A percentile compares a stretch with the other conserved stretches of the same genome.
Evolutionary conservation across 2,797 vertebrate species (phyloP).

Genomic region (Spondyliosoma cantharus): DNA sequence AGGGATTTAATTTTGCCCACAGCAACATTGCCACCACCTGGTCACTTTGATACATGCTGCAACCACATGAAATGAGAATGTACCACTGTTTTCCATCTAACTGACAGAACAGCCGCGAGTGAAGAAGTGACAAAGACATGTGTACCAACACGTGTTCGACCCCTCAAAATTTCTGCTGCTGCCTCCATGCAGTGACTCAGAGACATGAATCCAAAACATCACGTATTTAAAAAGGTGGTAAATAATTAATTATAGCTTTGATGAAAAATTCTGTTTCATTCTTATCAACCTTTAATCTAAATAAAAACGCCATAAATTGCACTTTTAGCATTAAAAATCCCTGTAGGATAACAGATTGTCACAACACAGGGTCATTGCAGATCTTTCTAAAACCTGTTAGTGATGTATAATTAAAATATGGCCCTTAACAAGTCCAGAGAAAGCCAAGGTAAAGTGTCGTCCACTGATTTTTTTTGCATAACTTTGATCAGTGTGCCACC

Average conservation of each 20-base stretch:
- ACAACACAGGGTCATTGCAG: slow-evolving; percentile 2
- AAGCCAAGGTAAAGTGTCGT: slow-evolving; percentile 13
- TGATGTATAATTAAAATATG: slow-evolving; percentile 38
- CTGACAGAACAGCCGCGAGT: slow-evolving; percentile 4
- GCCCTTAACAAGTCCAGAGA: slow-evolving; percentile 21
- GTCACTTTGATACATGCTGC: slow-evolving; percentile 58
- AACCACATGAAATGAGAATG: slow-evolving; percentile 13
- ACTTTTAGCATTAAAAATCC: slow-evolving; percentile 16
- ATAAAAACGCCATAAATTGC: not conserved
- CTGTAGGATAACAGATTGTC: not conserved
- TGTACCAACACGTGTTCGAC: not conserved
- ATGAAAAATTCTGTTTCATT: not conserved
- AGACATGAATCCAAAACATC: not conserved
- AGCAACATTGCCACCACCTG: slow-evolving; percentile 86
- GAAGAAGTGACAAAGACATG: not conserved
- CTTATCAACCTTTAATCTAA: slow-evolving; percentile 15
- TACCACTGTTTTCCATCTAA: not conserved
- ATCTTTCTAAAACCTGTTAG: slow-evolving; percentile 7
- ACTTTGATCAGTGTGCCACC: slow-evolving; percentile 79
- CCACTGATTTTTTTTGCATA: slow-evolving; percentile 32
- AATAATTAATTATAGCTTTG: slow-evolving; percentile 19
- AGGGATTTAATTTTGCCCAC: slow-evolving; percentile 62
- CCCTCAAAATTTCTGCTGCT: not conserved
- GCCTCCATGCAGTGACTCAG: not conserved
- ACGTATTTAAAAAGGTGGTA: not conserved